phyloP scores from a whole-genome alignment of 2,888 invertebrate genomes.

The Cerastis rubricosa region DNA sequence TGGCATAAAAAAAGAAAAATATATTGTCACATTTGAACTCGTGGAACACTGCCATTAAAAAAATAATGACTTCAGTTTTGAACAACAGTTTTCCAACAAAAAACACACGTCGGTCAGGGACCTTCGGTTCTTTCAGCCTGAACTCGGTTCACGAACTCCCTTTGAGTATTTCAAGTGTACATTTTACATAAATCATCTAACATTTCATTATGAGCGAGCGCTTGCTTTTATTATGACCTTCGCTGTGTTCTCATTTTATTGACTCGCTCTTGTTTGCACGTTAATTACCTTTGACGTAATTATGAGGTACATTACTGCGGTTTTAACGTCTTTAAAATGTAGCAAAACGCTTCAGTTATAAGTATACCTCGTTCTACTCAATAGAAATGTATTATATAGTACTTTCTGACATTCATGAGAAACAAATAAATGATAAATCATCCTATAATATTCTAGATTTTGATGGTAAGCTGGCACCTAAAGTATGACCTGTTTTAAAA shows the following conservation, averaged over 20 bases:
- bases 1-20: too few species aligned
- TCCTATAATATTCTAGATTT: not conserved
- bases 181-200: constrained; percentile 48
- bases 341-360: not conserved
- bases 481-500: not conserved
- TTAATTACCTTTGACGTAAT: constrained; percentile 53
- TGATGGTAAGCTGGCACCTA: not conserved
- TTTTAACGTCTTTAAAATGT: constrained; percentile 26
- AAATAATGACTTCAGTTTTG: too few species aligned
- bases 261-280: constrained; percentile 43
- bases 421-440: not conserved
- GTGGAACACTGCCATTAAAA: too few species aligned
- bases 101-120: constrained; percentile 47
- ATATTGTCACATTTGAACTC: not conserved
- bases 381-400: not conserved
- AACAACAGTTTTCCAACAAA: not conserved
- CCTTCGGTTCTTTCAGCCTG: constrained; percentile 60
- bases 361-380: not conserved
- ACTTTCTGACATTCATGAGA: not conserved
- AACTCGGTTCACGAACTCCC: constrained; percentile 53
- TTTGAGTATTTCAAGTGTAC: constrained; percentile 51
- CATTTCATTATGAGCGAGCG: constrained; percentile 33
- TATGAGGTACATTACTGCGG: constrained; percentile 35
- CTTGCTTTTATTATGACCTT: constrained; percentile 48
- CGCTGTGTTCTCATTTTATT: constrained; percentile 36